Percentiles rank a stretch among this genome's conserved stretches.
Conservation (phyloP, 1,140 invertebrate genomes). For the Trichomalopsis sarcophagae region DNA sequence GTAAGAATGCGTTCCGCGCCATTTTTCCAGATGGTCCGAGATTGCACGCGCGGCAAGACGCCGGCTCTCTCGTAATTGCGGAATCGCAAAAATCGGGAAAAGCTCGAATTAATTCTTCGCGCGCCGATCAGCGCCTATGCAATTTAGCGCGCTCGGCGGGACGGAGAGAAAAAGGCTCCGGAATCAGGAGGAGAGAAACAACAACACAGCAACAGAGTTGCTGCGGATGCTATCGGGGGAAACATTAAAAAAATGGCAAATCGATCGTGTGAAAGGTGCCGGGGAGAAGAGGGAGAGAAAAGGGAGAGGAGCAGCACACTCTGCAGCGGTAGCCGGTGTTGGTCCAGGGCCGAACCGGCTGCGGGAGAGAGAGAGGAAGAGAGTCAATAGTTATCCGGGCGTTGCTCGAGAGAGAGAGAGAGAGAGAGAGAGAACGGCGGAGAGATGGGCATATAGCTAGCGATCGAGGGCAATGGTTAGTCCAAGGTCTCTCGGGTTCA, state of each 20-base stretch:
- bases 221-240: slow-evolving; percentile 11
- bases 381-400: slow-evolving; percentile 53
- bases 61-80: not conserved
- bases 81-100: not conserved
- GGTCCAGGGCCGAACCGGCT: slow-evolving; percentile 10
- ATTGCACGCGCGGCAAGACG: too few species aligned
- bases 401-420: slow-evolving; percentile 38
- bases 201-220: not conserved
- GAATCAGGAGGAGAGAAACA: not conserved
- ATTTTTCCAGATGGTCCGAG: too few species aligned
- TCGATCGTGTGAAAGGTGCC: slow-evolving; percentile 37
- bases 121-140: not conserved
- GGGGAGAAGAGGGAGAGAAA: not conserved
- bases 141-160: not conserved
- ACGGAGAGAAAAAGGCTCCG: not conserved
- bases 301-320: not conserved
- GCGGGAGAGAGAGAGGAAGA: slow-evolving; percentile 23
- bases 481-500: slow-evolving; percentile 72
- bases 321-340: not conserved
- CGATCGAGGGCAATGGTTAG: slow-evolving; percentile 75
- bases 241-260: slow-evolving; percentile 41
- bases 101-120: not conserved
- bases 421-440: not conserved
- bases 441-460: slow-evolving; percentile 68
- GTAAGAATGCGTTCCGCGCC: too few species aligned